Evolutionary conservation across 2,797 vertebrate species (phyloP), one percentile per base, ranked within the genome.

Genomic region (Parauchenoglanis punctatus): DNA sequence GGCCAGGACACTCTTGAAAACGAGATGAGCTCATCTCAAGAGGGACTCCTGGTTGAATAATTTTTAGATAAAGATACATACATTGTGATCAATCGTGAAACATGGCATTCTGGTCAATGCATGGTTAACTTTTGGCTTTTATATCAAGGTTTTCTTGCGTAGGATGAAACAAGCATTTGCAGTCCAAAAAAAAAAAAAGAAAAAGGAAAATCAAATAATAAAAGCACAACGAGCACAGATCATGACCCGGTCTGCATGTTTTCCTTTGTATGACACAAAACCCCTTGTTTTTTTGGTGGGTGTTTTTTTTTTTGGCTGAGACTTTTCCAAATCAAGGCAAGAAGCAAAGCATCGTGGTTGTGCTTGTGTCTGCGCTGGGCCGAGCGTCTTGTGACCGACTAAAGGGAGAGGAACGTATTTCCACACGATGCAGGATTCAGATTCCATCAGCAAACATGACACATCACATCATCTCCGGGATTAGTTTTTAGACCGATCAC

Each of bases 11-110:
- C 95, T 96, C 96, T 96, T 96, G 96, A 96, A 96, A 96, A 96
- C 96, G 96, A 96, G 96, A 96, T 96, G 95, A 94, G 95, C 96
- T 96, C 96, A 96, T 96, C 96, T 96, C 96, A 96, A 96, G 96
- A 96, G 95, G 96, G 93, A 96, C 95, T 96, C 96, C 96, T 96
- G 96, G 96, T 96, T 95, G 96, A 95, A 96, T 96, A 93, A 95
- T 96, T 96, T 96, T 96, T 96, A 96, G 94, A 96, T 96, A 96
- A 93, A 96, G 93, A 96, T 96, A 94, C 35, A 85, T 31, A 85
- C 89, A 91, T 91, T 95, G 81, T 83, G 92, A 96, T 96, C 94
- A 96, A 96, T 96, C 95, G 94, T 95, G 94, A 94, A 96, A 94
- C 95, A 96, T 82, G 93, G 95, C 93, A 96, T 94, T 94, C 91